These are phyloP conservation scores for Drosophila heteroneura DNA, from an alignment of 2,888 invertebrate species.

Conservation along the genomic window DNA sequence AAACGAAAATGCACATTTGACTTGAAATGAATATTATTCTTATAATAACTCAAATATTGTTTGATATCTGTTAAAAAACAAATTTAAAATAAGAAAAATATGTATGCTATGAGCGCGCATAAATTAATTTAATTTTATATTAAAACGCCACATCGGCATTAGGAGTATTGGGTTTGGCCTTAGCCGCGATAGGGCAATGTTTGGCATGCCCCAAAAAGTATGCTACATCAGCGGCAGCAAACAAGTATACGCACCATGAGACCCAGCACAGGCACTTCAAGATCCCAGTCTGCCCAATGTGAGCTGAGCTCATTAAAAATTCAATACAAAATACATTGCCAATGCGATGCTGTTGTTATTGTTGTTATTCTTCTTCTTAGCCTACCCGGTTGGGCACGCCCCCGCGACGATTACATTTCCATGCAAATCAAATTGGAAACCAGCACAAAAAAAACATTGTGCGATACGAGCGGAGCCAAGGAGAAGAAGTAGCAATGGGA, in stretches of 20 bases:
- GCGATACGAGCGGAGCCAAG: not conserved
- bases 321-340: slow-evolving; percentile 76
- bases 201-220: slow-evolving; percentile 36
- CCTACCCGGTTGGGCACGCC: slow-evolving; percentile 16
- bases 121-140: slow-evolving; percentile 27
- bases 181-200: slow-evolving; percentile 3
- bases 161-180: slow-evolving; percentile 11
- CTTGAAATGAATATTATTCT: not conserved
- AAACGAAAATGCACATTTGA: not conserved
- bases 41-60: slow-evolving; percentile 9
- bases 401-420: slow-evolving; percentile 71
- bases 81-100: not conserved
- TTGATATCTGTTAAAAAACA: slow-evolving; percentile 26
- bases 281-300: slow-evolving; percentile 24
- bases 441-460: slow-evolving; percentile 45
- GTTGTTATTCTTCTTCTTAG: slow-evolving; percentile 18
- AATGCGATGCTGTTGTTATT: slow-evolving; percentile 32
- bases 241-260: slow-evolving; percentile 45
- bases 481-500: not conserved
- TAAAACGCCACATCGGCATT: slow-evolving; percentile 4
- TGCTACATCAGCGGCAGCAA: slow-evolving; percentile 25
- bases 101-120: not conserved
- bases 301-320: slow-evolving; percentile 74
- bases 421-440: slow-evolving; percentile 79
- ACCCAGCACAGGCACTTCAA: slow-evolving; percentile 18